phyloP scores from a whole-genome alignment of 2,888 invertebrate species.

The Augiades crinisus region DNA sequence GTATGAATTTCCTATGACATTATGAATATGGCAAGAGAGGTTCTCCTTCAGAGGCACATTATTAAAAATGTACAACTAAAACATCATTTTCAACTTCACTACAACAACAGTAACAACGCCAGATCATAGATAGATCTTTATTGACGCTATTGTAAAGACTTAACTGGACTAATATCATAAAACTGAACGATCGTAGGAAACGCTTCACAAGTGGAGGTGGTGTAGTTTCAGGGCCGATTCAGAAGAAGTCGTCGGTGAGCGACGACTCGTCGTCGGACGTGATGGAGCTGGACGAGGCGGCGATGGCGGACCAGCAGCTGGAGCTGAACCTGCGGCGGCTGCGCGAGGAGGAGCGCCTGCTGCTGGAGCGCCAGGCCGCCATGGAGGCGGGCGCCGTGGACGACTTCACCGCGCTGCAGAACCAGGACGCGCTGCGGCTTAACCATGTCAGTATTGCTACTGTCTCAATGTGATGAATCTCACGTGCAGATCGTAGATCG shows the following conservation, averaged over 20 bases:
- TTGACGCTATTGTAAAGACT: no score
- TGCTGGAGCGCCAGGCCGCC: constrained; percentile 88
- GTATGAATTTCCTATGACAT: no score
- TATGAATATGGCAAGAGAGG: no score
- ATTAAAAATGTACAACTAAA: no score
- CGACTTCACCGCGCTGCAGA: constrained; percentile 63
- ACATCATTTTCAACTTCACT: no score
- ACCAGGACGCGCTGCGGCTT: constrained; percentile 62
- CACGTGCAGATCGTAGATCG: no score
- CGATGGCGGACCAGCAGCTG: constrained; percentile 78
- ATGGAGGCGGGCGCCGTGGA: constrained; percentile 79
- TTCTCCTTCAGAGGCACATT: no score
- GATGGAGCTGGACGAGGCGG: constrained; percentile 95
- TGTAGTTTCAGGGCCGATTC: constrained; percentile 88
- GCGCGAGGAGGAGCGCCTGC: constrained; percentile 86
- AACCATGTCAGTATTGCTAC: constrained; percentile 59
- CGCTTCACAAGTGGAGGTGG: not conserved
- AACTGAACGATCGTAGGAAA: no score
- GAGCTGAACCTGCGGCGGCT: constrained; percentile 66
- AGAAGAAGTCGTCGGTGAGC: constrained; percentile 94
- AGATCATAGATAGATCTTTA: no score
- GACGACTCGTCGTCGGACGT: constrained; percentile 92
- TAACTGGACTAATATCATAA: no score
- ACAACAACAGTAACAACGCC: no score
- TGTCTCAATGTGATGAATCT: no score